Conservation (phyloP, 2,113 vertebrate species). For the Ursus arctos region DNA sequence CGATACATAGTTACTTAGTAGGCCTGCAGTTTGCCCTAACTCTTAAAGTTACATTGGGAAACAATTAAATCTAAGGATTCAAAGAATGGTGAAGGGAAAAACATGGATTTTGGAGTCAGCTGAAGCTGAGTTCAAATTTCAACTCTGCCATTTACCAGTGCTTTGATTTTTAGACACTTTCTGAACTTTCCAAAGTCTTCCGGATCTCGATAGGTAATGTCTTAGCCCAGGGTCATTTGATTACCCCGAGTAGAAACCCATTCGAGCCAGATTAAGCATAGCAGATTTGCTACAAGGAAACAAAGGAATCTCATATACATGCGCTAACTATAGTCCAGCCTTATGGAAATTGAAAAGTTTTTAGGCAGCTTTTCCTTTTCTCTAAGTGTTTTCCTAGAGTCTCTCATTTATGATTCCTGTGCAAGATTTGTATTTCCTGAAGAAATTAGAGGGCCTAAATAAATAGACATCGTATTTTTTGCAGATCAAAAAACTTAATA, state of each 20-base stretch:
- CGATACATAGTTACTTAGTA: neutral
- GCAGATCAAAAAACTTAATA: neutral
- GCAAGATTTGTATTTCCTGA: conserved; percentile 25
- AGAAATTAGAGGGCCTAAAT: neutral
- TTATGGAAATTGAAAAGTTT: neutral
- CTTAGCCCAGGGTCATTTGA: neutral
- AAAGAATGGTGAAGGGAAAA: neutral
- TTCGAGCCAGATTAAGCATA: neutral
- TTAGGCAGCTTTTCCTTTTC: neutral
- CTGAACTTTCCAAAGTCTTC: conserved; percentile 39
- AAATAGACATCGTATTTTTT: neutral
- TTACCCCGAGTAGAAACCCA: neutral
- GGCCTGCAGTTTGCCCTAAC: neutral
- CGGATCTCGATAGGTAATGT: neutral
- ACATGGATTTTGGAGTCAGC: neutral
- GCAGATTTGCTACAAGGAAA: neutral
- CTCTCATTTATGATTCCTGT: conserved; percentile 7
- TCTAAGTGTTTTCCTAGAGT: neutral
- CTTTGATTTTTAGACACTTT: neutral
- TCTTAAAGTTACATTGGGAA: neutral
- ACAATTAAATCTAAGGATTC: neutral
- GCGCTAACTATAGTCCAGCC: neutral
- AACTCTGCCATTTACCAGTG: neutral
- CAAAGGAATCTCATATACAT: neutral
- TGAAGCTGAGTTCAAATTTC: conserved; percentile 45